Evolutionary conservation across 2,797 vertebrate species (phyloP).

Genomic region (Urophycis tenuis): DNA sequence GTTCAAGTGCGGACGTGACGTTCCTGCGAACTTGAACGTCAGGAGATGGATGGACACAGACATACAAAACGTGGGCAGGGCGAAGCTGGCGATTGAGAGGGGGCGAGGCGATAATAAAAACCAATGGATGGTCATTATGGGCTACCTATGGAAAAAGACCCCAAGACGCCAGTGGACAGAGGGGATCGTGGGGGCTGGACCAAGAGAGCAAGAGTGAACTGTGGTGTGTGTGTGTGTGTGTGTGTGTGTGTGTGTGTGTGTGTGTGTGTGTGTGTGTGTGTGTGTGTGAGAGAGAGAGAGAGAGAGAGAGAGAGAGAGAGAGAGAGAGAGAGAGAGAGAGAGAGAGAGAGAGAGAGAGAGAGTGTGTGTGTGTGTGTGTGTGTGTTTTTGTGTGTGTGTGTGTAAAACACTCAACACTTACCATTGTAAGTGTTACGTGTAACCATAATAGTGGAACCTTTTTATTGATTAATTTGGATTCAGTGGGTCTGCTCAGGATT

Average conservation of each 20-base stretch:
- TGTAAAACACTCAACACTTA: too few species aligned
- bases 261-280: constrained; percentile 29
- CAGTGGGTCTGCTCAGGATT: not conserved
- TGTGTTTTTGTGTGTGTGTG: not conserved
- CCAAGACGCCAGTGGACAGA: constrained; percentile 94
- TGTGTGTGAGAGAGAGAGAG: constrained; percentile 35
- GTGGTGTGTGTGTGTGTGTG: constrained; percentile 37
- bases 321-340: constrained; percentile 16
- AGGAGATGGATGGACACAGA: constrained; percentile 98
- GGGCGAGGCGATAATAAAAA: constrained; percentile 90
- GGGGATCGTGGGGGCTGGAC: constrained; percentile 82
- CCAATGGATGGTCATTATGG: constrained; percentile 98
- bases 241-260: constrained; percentile 29
- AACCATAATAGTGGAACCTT: not conserved
- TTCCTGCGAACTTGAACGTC: constrained; percentile 99
- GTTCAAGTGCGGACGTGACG: constrained; percentile 99
- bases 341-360: constrained; percentile 12
- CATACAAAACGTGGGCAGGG: constrained; percentile 99
- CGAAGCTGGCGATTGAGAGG: constrained; percentile 90
- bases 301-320: constrained; percentile 19
- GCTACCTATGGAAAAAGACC: constrained; percentile 93
- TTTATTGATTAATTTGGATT: not conserved
- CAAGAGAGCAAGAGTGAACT: constrained; percentile 45
- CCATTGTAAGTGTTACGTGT: not conserved
- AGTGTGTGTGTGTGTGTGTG: constrained; percentile 2